phyloP scores from a whole-genome alignment of 2,888 invertebrate species.

The Cheilosia vulpina region DNA sequence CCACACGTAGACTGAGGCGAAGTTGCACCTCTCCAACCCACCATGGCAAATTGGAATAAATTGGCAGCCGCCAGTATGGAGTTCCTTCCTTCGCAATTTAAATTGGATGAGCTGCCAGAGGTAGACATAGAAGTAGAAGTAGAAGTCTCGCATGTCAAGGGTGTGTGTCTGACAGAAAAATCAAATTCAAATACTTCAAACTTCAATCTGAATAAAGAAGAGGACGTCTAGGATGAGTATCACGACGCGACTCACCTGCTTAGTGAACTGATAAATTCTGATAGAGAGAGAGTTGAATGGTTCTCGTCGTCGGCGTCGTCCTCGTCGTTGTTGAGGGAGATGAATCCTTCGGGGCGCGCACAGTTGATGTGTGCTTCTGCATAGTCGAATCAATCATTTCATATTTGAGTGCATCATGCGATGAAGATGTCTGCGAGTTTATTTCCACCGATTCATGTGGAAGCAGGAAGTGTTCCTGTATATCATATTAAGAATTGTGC shows the following conservation, averaged over 20 bases:
- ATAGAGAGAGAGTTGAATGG: background rate
- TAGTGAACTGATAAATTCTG: conserved; percentile 48
- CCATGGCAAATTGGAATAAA: conserved; percentile 41
- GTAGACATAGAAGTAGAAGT: conserved; percentile 21
- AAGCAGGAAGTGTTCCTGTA: conserved; percentile 4
- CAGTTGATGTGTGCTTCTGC: conserved; percentile 1
- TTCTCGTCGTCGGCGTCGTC: background rate
- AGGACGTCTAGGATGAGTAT: conserved; percentile 22
- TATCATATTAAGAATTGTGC: background rate
- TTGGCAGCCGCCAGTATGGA: conserved; percentile 34
- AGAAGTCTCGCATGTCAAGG: conserved; percentile 16
- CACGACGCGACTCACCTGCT: conserved; percentile 46
- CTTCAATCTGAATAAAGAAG: conserved; percentile 19
- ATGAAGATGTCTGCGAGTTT: conserved; percentile 40
- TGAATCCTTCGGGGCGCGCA: conserved; percentile 5
- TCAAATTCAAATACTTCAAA: conserved; percentile 22
- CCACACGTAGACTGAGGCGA: background rate
- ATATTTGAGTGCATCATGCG: conserved; percentile 11
- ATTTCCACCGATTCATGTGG: background rate
- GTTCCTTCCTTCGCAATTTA: conserved; percentile 44
- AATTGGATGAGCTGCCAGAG: conserved; percentile 49
- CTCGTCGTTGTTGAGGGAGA: background rate
- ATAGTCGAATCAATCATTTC: conserved; percentile 30
- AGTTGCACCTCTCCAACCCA: conserved; percentile 1
- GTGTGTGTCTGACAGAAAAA: conserved; percentile 27